Percentiles rank a stretch among this genome's conserved stretches.
phyloP scores from a whole-genome alignment of 1,140 invertebrate genomes.

The Bursaphelenchus mucronatus region DNA sequence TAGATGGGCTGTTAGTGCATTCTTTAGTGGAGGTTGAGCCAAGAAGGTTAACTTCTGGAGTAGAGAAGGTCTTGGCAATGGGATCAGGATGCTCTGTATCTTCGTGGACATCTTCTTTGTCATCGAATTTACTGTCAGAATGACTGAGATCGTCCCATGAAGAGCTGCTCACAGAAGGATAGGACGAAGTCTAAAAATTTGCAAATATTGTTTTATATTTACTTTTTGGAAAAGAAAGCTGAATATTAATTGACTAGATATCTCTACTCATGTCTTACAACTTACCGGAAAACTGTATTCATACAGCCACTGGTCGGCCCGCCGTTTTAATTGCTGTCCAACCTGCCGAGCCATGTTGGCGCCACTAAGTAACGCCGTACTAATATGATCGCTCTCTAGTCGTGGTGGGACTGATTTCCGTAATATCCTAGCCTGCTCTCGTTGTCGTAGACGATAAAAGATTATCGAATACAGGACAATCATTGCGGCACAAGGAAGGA shows the following conservation, averaged over 20 bases:
- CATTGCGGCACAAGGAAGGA: constrained; percentile 98
- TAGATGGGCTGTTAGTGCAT: no score
- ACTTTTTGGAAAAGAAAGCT: no score
- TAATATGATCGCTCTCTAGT: constrained; percentile 46
- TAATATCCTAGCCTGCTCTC: constrained; percentile 48
- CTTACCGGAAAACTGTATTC: constrained; percentile 16
- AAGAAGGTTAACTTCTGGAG: no score
- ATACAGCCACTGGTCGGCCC: constrained; percentile 48
- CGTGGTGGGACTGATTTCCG: constrained; percentile 26
- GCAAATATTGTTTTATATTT: no score
- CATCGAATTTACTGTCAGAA: no score
- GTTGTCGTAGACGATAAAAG: constrained; percentile 69
- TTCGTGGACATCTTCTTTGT: no score
- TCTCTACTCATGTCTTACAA: neutral
- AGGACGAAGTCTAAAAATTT: constrained; percentile 56
- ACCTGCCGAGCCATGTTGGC: constrained; percentile 53
- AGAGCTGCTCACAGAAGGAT: constrained; percentile 50
- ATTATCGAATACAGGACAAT: constrained; percentile 96
- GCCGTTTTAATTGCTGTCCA: constrained; percentile 54
- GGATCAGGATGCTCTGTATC: no score
- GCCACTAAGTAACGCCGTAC: constrained; percentile 51
- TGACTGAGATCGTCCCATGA: constrained; percentile 36
- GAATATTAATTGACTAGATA: neutral
- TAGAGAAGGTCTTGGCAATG: no score
- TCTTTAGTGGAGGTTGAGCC: no score